Conservation (phyloP, 2,113 vertebrate species). For the Otis tarda region DNA sequence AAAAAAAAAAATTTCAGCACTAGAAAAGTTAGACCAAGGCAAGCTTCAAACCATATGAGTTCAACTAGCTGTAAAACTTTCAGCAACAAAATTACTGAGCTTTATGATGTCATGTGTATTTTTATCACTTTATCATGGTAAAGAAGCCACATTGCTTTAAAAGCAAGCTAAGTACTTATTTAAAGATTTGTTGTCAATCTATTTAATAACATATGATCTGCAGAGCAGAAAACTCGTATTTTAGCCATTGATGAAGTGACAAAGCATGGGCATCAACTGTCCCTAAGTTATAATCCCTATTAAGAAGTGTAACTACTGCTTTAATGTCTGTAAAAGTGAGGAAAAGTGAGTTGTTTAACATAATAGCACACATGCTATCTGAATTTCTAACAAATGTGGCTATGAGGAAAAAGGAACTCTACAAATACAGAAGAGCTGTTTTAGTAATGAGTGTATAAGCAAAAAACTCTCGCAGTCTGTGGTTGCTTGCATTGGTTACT, state of each 20-base stretch:
- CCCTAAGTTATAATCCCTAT: not conserved
- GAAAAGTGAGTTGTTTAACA: not conserved
- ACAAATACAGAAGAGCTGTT: not conserved
- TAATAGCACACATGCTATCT: not conserved
- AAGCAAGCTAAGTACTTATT: not conserved
- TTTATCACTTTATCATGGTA: slow-evolving; percentile 5
- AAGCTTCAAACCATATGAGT: not conserved
- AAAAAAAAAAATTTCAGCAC: not conserved
- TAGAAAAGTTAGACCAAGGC: not conserved
- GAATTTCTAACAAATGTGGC: not conserved
- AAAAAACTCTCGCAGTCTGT: not conserved
- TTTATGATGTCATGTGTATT: slow-evolving; percentile 16
- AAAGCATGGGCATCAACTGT: not conserved
- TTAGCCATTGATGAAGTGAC: not conserved
- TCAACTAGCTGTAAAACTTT: not conserved
- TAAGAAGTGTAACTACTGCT: not conserved
- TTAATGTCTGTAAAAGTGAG: not conserved
- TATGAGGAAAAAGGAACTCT: not conserved
- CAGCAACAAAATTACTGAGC: not conserved
- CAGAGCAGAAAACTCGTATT: not conserved
- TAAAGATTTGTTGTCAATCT: not conserved
- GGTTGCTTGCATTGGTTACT: not conserved
- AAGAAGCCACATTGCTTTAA: not conserved
- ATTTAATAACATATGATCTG: not conserved
- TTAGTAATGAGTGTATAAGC: not conserved